phyloP scores from a whole-genome alignment of 2,888 invertebrate species.

The Amiota communis region DNA sequence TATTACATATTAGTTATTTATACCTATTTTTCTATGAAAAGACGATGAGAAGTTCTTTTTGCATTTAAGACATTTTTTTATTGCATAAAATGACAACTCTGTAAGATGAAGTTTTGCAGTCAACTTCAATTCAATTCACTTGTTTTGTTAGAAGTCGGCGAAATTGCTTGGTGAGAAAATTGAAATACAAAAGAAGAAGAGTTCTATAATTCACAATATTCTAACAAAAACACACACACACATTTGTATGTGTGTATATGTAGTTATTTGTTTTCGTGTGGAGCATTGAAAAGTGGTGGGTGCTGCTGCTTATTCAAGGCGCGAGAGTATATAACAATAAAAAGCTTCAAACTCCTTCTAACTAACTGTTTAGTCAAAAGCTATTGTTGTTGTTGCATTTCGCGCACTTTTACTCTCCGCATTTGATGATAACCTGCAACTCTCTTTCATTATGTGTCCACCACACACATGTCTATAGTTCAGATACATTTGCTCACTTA shows the following conservation, averaged over 20 bases:
- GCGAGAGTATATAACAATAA: not conserved
- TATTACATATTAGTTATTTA: too few species aligned
- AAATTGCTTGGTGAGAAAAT: not conserved
- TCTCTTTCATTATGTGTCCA: not conserved
- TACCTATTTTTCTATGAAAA: too few species aligned
- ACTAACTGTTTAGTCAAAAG: not conserved
- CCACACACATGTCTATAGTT: not conserved
- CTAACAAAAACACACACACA: too few species aligned
- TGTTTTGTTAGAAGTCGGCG: slow-evolving; percentile 4
- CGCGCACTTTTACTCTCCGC: not conserved
- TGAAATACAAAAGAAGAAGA: too few species aligned
- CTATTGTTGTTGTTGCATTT: slow-evolving; percentile 4
- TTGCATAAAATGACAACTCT: slow-evolving; percentile 26
- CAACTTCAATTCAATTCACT: slow-evolving; percentile 26
- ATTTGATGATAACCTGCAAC: slow-evolving; percentile 8
- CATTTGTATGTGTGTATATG: too few species aligned
- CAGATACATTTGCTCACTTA: slow-evolving; percentile 4
- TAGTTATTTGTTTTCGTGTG: too few species aligned
- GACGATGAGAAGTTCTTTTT: too few species aligned
- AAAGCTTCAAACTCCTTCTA: not conserved
- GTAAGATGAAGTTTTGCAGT: slow-evolving; percentile 45
- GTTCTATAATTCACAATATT: too few species aligned
- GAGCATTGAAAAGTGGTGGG: too few species aligned
- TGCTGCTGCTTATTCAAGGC: too few species aligned
- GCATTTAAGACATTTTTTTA: slow-evolving; percentile 18